Percentiles rank a stretch among this genome's conserved stretches.
Evolutionary conservation across 2,888 invertebrate genomes (phyloP).

Genomic region (Cantharis rustica): DNA sequence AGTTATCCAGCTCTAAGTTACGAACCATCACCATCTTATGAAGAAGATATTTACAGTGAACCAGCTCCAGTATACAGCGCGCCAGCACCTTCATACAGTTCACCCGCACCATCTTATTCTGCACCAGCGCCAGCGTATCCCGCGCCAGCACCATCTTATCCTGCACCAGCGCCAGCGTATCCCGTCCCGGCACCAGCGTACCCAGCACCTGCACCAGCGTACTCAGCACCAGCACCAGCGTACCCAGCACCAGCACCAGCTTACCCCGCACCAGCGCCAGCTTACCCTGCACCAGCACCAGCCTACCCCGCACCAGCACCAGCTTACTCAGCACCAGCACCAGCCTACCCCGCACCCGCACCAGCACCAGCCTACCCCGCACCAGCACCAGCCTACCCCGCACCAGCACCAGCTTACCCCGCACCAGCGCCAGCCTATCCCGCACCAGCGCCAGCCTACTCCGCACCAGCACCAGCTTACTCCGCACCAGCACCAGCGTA

Average conservation of each 20-base stretch:
- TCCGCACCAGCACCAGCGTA: background rate
- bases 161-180: constrained; percentile 1
- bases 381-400: constrained; percentile 33
- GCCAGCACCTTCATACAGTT: constrained; percentile 4
- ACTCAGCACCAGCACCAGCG: constrained; percentile 8
- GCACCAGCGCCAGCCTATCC: background rate
- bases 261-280: background rate
- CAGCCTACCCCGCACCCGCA: background rate
- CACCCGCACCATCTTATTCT: too few relatives aligned
- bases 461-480: constrained; percentile 7
- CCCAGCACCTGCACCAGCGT: constrained; percentile 30
- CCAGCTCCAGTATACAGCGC: background rate
- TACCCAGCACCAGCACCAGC: background rate
- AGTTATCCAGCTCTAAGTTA: constrained; percentile 4
- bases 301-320: constrained; percentile 30
- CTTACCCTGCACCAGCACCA: constrained; percentile 11
- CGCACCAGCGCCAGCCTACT: background rate
- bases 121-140: constrained; percentile 9
- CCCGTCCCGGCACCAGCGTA: constrained; percentile 28
- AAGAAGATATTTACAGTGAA: constrained; percentile 7
- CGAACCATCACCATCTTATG: constrained; percentile 11
- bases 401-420: constrained; percentile 1
- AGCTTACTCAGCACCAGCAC: constrained; percentile 3
- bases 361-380: constrained; percentile 31
- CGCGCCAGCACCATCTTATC: background rate